Evolutionary conservation across 2,888 invertebrate genomes (phyloP).

Genomic region (Halictus quadricinctus): DNA sequence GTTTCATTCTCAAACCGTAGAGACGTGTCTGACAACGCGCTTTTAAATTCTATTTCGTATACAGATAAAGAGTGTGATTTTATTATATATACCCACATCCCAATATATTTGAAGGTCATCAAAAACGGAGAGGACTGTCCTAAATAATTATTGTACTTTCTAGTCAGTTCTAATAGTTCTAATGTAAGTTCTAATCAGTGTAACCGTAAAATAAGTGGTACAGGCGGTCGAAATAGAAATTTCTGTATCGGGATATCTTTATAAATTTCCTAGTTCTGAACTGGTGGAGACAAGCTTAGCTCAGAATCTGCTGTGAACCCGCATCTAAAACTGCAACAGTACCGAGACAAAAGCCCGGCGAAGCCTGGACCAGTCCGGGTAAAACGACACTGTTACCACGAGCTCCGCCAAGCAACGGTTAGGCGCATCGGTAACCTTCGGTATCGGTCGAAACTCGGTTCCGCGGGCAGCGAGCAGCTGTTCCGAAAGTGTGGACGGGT

Average conservation of each 20-base stretch:
- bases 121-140: no score
- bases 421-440: constrained; percentile 33
- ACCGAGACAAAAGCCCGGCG: background rate
- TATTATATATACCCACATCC: no score
- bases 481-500: constrained; percentile 52
- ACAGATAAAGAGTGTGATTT: no score
- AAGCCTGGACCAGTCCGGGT: background rate
- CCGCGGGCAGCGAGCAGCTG: constrained; percentile 44
- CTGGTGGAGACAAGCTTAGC: background rate
- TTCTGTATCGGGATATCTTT: no score
- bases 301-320: background rate
- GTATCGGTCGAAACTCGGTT: constrained; percentile 15
- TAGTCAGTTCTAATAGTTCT: no score
- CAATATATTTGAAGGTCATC: no score
- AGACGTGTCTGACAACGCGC: no score
- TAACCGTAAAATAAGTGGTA: background rate
- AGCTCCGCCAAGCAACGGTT: constrained; percentile 4
- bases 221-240: background rate
- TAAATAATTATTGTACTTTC: no score
- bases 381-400: background rate
- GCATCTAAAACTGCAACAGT: background rate
- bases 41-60: no score
- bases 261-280: no score
- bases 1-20: no score
- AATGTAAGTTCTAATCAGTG: background rate